phyloP scores from a whole-genome alignment of 2,888 invertebrate genomes.

The Siphlonurus alternatus region DNA sequence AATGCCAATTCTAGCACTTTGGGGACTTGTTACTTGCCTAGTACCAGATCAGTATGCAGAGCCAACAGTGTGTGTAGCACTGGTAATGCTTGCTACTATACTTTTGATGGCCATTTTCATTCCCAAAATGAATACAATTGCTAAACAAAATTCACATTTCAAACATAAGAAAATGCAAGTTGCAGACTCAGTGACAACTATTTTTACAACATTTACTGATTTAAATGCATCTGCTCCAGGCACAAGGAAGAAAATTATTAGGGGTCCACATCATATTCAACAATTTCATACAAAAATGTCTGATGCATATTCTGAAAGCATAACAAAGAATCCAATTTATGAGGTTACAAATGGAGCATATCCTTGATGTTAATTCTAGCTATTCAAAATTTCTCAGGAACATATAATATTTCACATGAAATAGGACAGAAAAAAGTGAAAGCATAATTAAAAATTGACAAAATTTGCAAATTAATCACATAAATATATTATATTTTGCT shows the following conservation, averaged over 20 bases:
- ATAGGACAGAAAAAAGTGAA: too few species aligned
- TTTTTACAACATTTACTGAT: conserved; percentile 20
- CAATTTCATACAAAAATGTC: conserved; percentile 7
- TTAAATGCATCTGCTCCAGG: conserved; percentile 10
- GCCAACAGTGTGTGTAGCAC: conserved; percentile 20
- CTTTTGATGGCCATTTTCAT: conserved; percentile 21
- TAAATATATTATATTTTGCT: too few species aligned
- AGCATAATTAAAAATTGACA: too few species aligned
- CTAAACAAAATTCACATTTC: conserved; percentile 18
- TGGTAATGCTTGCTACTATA: conserved; percentile 20
- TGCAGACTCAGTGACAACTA: conserved; percentile 19
- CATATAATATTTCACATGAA: too few species aligned
- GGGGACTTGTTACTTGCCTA: conserved; percentile 17
- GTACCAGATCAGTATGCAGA: conserved; percentile 18
- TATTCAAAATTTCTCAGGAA: too few species aligned
- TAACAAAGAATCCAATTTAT: conserved; percentile 14
- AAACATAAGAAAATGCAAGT: conserved; percentile 19
- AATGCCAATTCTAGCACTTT: conserved; percentile 18
- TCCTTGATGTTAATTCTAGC: conserved; percentile 9
- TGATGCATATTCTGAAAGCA: conserved; percentile 11
- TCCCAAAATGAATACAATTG: conserved; percentile 23
- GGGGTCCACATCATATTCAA: conserved; percentile 3
- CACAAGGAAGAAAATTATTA: conserved; percentile 7
- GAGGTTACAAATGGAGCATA: conserved; percentile 12
- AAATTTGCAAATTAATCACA: too few species aligned